These are phyloP conservation scores for Oreochromis tanganicae DNA, from an alignment of 2,113 vertebrate species.

Conservation along the genomic window DNA sequence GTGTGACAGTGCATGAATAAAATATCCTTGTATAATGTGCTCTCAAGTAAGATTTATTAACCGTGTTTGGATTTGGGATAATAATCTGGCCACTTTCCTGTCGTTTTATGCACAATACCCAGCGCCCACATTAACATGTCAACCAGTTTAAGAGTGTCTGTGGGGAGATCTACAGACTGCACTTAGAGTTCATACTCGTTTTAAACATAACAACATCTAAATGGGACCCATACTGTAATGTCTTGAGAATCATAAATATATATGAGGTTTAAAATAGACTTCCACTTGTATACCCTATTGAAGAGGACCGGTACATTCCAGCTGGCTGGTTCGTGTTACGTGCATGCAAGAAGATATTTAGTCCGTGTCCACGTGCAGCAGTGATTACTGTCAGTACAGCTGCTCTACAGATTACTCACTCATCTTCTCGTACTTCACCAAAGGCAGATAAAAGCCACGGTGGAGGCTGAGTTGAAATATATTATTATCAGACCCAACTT, in stretches of 20 bases:
- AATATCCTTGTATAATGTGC: background rate
- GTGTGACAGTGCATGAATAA: background rate
- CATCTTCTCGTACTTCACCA: background rate
- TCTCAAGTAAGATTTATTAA: background rate
- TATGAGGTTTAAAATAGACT: slow-evolving; percentile 36
- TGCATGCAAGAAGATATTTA: background rate
- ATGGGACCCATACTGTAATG: background rate
- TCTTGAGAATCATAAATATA: slow-evolving; percentile 28
- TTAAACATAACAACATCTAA: background rate
- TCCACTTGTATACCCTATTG: slow-evolving; percentile 16
- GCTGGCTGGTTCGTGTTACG: slow-evolving; percentile 37
- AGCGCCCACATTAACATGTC: background rate
- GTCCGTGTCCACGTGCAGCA: slow-evolving; percentile 13
- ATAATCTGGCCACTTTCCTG: background rate
- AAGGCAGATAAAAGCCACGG: slow-evolving; percentile 7
- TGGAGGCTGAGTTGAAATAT: background rate
- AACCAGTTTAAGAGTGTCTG: background rate
- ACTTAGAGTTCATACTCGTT: background rate
- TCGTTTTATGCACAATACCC: background rate
- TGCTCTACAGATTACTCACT: slow-evolving; percentile 25
- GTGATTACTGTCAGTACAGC: slow-evolving; percentile 31
- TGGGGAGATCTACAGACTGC: background rate
- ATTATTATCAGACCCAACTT: background rate
- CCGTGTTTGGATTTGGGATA: background rate
- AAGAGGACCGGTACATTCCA: background rate